Percentiles rank a stretch among this genome's conserved stretches.
These are phyloP conservation scores for Unio delphinus DNA, from an alignment of 2,888 invertebrate genomes.

Conservation along the genomic window DNA sequence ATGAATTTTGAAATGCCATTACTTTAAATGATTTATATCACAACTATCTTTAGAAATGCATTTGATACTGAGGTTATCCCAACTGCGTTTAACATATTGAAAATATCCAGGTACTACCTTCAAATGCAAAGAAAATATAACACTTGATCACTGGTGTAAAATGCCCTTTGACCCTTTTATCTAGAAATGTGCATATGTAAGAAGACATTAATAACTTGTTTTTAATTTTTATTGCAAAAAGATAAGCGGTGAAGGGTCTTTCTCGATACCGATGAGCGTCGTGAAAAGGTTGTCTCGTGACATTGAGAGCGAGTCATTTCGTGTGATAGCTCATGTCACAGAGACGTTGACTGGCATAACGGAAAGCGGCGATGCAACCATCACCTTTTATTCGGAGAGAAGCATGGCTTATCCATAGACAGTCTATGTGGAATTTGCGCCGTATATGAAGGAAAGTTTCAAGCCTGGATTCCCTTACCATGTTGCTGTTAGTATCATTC, in stretches of 20 bases:
- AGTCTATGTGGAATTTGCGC: constrained; percentile 26
- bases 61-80: too few relatives aligned
- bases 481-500: constrained; percentile 15
- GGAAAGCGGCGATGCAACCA: constrained; percentile 83
- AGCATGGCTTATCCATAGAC: constrained; percentile 69
- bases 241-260: constrained; percentile 40
- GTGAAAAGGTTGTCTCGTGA: constrained; percentile 26
- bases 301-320: constrained; percentile 19
- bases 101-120: too few relatives aligned
- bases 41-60: neutral
- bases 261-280: constrained; percentile 24
- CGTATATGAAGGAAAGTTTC: constrained; percentile 36
- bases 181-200: neutral
- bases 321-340: constrained; percentile 83
- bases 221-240: constrained; percentile 8
- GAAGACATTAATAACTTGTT: neutral
- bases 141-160: too few relatives aligned
- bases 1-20: too few relatives aligned
- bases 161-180: neutral
- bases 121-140: neutral
- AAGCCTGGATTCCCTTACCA: constrained; percentile 29
- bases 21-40: too few relatives aligned
- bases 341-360: constrained; percentile 88
- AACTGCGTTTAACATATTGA: too few relatives aligned
- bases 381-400: constrained; percentile 83